These are phyloP conservation scores for Tetraodon nigroviridis DNA, from an alignment of 2,113 vertebrate species.

Conservation along the genomic window DNA sequence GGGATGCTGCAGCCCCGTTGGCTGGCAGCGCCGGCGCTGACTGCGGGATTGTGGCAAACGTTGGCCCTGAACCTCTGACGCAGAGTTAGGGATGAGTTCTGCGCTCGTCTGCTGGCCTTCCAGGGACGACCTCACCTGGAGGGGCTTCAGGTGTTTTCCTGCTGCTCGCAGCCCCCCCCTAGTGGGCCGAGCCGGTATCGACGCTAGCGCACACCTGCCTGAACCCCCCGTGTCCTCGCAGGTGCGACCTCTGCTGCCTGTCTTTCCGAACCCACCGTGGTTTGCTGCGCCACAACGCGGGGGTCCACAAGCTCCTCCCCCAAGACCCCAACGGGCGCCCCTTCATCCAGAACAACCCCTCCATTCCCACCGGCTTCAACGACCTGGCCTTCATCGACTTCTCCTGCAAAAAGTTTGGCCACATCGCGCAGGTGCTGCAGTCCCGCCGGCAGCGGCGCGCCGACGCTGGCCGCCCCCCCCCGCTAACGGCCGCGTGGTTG, in stretches of 20 bases:
- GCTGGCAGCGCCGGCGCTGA: too few species aligned
- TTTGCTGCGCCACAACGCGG: slow-evolving; percentile 88
- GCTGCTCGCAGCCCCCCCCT: too few species aligned
- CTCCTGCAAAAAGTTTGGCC: slow-evolving; percentile 92
- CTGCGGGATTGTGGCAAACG: not conserved
- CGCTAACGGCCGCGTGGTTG: not conserved
- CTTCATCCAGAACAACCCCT: slow-evolving; percentile 98
- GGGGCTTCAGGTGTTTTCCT: too few species aligned
- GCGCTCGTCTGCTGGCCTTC: too few species aligned
- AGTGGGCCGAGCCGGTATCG: too few species aligned
- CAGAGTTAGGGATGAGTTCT: too few species aligned
- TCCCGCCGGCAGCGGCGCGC: too few species aligned
- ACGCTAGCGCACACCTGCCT: not conserved
- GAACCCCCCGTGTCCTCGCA: slow-evolving; percentile 41
- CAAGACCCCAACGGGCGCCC: slow-evolving; percentile 86
- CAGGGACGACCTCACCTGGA: too few species aligned
- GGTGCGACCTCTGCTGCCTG: slow-evolving; percentile 93
- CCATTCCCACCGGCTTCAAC: slow-evolving; percentile 93
- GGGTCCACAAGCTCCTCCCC: slow-evolving; percentile 91
- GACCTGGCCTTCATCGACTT: slow-evolving; percentile 98
- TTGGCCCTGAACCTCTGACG: not conserved
- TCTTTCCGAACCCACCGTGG: slow-evolving; percentile 92
- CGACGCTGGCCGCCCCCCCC: too few species aligned
- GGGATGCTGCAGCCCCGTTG: not conserved
- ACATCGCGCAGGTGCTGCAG: slow-evolving; percentile 89